Evolutionary conservation across 2,888 invertebrate genomes (phyloP), one percentile per base, ranked within the genome.

Genomic region (Trichogramma evanescens): DNA sequence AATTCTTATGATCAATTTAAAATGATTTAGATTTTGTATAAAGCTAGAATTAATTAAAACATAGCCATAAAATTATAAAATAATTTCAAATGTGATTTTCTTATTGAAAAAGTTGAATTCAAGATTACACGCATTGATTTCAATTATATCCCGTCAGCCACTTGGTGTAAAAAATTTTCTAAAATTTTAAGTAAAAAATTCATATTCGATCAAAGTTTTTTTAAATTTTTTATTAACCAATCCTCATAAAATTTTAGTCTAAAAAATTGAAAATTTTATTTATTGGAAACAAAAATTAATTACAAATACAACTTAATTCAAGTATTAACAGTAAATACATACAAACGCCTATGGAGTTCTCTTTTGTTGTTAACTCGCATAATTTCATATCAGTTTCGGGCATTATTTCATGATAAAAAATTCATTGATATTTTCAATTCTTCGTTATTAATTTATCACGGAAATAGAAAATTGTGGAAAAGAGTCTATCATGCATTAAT

Each of bases 151-250:
- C 50, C 52, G 55, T 46, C 61, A 55, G 59, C 50, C 61, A 61
- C 59, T 59, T 64, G 57, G 61, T 61, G 61, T 64, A 64, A 58
- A 49, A 26, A 53, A 57, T 59, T 55, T 59, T 59, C 56, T 45
- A 26, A 26, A 26, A 26, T 26, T 26, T 26, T 26, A 61, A 64
- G 56, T 62, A 61, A 64, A 64, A 59, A 61, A 58, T 48, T 54
- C 57, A 45, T 63, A 58, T 50, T 51, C 54, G 56, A 63, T 8
- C 10, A 58, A 55, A 50, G 39, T 8, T 39, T 9, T 53, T 42
- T 58, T 52, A 38, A 8, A 60, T 57, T 54, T 54, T 59, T 58
- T 41, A 13, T 46, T 13, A 46, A 53, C 46, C 43, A 59, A 38
- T 10, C 49, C 46, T 59, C 52, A 52, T 6, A 50, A 49, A 54